Percentiles rank a stretch among this genome's conserved stretches.
phyloP scores from a whole-genome alignment of 1,140 invertebrate genomes.

The Drosophila tropicalis region DNA sequence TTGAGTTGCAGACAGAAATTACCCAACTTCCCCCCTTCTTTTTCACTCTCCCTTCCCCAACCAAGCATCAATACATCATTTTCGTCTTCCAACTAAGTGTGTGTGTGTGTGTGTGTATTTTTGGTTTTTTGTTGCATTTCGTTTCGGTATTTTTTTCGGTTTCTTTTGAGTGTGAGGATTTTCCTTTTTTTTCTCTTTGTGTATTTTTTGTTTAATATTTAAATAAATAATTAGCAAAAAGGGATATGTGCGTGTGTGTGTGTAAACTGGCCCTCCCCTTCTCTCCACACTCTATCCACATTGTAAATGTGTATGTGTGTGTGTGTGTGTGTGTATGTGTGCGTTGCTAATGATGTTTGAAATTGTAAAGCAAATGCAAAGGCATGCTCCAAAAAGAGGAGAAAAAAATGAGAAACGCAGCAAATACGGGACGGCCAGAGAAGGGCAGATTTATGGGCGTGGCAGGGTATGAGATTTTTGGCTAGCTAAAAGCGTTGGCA shows the following conservation, averaged over 20 bases:
- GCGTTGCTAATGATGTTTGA: constrained; percentile 80
- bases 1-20: constrained; percentile 9
- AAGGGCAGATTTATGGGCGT: neutral
- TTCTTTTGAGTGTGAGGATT: constrained; percentile 1
- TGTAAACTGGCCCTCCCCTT: constrained; percentile 11
- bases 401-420: constrained; percentile 29
- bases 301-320: neutral
- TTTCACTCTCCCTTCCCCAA: constrained; percentile 7
- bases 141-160: constrained; percentile 37
- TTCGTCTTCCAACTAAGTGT: constrained; percentile 57
- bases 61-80: constrained; percentile 76
- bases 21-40: neutral
- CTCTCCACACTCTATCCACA: neutral
- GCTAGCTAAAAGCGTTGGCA: constrained; percentile 18
- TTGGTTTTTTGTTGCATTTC: constrained; percentile 57
- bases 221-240: constrained; percentile 83
- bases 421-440: constrained; percentile 23
- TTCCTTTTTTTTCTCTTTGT: constrained; percentile 35
- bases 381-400: constrained; percentile 59
- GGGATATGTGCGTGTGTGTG: constrained; percentile 56
- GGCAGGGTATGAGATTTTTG: neutral
- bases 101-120: constrained; percentile 29
- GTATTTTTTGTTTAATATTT: constrained; percentile 83
- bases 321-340: constrained; percentile 45
- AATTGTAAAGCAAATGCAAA: constrained; percentile 80